Evolutionary conservation across 2,888 invertebrate genomes (phyloP).

Genomic region (Drosophila nigritarsus): DNA sequence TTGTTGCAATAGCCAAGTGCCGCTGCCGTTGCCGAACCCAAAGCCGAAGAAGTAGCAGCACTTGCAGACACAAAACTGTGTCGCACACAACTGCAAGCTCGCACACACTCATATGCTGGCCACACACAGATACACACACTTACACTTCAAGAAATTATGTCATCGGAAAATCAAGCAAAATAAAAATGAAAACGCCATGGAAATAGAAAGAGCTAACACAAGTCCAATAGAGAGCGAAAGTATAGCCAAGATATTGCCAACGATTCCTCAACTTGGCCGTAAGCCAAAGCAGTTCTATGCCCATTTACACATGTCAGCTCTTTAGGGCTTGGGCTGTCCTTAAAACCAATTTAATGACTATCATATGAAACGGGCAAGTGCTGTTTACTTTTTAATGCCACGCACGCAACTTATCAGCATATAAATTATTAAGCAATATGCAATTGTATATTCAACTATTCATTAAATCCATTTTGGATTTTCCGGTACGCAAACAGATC

Average conservation of each 20-base stretch:
- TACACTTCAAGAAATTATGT: constrained; percentile 68
- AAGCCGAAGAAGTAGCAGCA: constrained; percentile 61
- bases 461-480: constrained; percentile 47
- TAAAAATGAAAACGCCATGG: constrained; percentile 58
- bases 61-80: constrained; percentile 70
- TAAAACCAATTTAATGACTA: constrained; percentile 49
- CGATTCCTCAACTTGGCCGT: constrained; percentile 4
- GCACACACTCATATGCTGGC: constrained; percentile 22
- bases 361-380: constrained; percentile 47
- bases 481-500: constrained; percentile 55
- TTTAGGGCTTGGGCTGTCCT: constrained; percentile 9
- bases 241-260: constrained; percentile 21
- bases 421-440: constrained; percentile 39
- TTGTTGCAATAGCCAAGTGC: constrained; percentile 37
- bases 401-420: constrained; percentile 51
- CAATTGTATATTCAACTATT: constrained; percentile 35
- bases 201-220: constrained; percentile 34
- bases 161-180: constrained; percentile 73
- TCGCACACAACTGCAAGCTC: constrained; percentile 59
- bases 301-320: constrained; percentile 8
- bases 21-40: constrained; percentile 47
- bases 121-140: neutral
- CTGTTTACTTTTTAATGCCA: constrained; percentile 46
- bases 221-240: constrained; percentile 59
- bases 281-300: constrained; percentile 50